Percentiles rank a stretch among this genome's conserved stretches.
Evolutionary conservation across 2,797 vertebrate genomes (phyloP).

Genomic region (Thaleichthys pacificus): DNA sequence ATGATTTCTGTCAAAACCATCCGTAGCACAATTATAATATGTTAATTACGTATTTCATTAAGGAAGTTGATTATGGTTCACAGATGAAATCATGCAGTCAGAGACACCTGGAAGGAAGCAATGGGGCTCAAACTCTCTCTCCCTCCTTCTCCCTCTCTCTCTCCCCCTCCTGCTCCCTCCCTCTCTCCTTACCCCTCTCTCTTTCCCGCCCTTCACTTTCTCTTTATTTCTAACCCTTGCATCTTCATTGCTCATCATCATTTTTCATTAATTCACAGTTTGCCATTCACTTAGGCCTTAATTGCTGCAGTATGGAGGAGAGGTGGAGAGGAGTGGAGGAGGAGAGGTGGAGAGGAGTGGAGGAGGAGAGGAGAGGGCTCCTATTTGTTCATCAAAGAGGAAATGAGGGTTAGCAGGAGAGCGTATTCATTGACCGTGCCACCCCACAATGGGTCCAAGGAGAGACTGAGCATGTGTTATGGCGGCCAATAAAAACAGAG

Average conservation of each 20-base stretch:
- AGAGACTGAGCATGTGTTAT: conserved; percentile 13
- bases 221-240: conserved; percentile 18
- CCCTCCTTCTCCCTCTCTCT: conserved; percentile 24
- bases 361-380: conserved; percentile 44
- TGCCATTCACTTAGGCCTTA: conserved; percentile 59
- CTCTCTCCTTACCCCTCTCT: conserved; percentile 3
- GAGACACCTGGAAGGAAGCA: conserved; percentile 89
- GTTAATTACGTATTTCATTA: conserved; percentile 99
- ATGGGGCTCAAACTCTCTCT: conserved; percentile 72
- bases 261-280: conserved; percentile 52
- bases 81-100: conserved; percentile 87
- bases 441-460: conserved; percentile 39
- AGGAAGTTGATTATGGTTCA: conserved; percentile 94
- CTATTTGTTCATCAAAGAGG: conserved; percentile 63
- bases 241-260: conserved; percentile 46
- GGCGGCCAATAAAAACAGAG: conserved; percentile 26
- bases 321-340: conserved; percentile 12
- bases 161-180: conserved; percentile 7
- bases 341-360: conserved; percentile 39
- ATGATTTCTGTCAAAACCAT: conserved; percentile 99
- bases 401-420: conserved; percentile 54
- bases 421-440: conserved; percentile 50
- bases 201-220: neutral
- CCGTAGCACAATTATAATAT: conserved; percentile 99
- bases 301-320: conserved; percentile 59